Evolutionary conservation across 2,797 vertebrate species (phyloP).

Genomic region (Molossus alvarezi): DNA sequence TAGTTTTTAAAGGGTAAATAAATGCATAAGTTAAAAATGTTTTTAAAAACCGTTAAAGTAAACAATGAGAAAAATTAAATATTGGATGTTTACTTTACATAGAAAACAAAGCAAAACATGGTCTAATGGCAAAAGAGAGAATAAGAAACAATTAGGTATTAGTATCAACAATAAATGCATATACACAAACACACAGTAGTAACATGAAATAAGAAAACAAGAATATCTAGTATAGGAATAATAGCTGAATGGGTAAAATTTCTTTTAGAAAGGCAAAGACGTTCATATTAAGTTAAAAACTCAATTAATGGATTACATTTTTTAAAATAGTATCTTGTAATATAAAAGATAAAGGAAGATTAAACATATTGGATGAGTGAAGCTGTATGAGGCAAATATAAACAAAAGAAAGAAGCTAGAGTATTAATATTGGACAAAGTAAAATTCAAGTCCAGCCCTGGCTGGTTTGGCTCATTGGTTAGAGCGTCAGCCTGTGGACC

Average conservation of each 20-base stretch:
- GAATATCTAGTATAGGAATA: neutral
- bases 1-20: constrained; percentile 76
- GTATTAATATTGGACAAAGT: neutral
- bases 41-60: constrained; percentile 72
- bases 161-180: neutral
- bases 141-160: neutral
- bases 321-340: neutral
- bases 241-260: neutral
- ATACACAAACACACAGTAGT: neutral
- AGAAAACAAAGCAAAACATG: neutral
- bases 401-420: neutral
- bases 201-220: neutral
- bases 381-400: neutral
- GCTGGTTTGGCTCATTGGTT: too few relatives aligned
- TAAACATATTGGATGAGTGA: neutral
- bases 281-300: constrained; percentile 16
- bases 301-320: neutral
- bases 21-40: neutral
- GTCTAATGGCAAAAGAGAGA: constrained; percentile 11
- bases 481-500: too few relatives aligned
- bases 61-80: constrained; percentile 9
- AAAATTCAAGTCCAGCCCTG: constrained; percentile 14
- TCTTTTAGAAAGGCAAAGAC: neutral
- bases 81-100: neutral
- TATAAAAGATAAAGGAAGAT: constrained; percentile 33